A percentile compares a stretch with the other conserved stretches of the same genome.
Evolutionary conservation across 2,888 invertebrate species (phyloP).

Genomic region (Apamea anceps): DNA sequence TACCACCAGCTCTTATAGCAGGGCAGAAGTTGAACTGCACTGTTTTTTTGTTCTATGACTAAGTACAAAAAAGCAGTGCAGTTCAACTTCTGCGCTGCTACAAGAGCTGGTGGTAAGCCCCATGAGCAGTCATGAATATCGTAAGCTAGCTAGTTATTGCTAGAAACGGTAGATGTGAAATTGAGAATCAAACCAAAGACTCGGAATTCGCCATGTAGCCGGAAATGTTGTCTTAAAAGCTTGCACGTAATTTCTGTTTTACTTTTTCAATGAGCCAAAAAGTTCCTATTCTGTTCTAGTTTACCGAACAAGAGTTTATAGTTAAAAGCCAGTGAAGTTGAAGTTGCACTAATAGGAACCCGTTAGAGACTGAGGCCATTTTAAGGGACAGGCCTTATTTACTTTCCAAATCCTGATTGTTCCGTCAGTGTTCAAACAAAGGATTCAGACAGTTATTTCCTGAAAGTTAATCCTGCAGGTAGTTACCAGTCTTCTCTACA

Average conservation of each 20-base stretch:
- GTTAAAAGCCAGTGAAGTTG: not conserved
- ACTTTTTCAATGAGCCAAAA: not conserved
- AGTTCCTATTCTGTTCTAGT: not conserved
- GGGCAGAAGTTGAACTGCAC: no score
- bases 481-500: no score
- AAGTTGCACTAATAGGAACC: not conserved
- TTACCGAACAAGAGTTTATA: not conserved
- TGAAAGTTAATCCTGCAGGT: not conserved
- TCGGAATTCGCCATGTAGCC: not conserved
- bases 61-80: no score
- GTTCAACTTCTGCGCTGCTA: no score
- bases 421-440: not conserved
- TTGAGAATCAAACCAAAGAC: not conserved
- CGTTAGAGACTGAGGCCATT: not conserved
- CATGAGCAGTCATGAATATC: not conserved
- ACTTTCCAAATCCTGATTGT: not conserved
- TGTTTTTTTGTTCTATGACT: no score
- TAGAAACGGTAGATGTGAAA: not conserved
- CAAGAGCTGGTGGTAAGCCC: no score
- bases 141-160: not conserved
- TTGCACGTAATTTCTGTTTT: not conserved
- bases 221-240: conserved; percentile 29
- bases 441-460: no score
- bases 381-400: no score
- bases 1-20: no score